These are phyloP conservation scores for Atractosteus spatula DNA, from an alignment of 2,113 vertebrate species.

Conservation along the genomic window DNA sequence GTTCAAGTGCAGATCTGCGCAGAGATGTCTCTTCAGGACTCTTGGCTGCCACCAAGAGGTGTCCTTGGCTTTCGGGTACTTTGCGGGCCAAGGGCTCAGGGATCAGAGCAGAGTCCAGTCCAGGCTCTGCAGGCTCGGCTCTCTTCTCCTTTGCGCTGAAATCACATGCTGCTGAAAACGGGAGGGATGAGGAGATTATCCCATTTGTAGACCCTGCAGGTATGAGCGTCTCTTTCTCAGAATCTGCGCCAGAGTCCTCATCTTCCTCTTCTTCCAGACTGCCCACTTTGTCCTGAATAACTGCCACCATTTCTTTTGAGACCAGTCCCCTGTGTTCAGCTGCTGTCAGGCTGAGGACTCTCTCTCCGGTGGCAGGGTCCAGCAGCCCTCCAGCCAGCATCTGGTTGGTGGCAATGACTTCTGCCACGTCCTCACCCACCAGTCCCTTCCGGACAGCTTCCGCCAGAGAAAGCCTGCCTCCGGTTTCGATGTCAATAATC, in stretches of 20 bases:
- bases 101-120: not conserved
- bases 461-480: constrained; percentile 65
- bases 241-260: constrained; percentile 19
- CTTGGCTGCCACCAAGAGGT: not conserved
- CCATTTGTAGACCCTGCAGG: constrained; percentile 34
- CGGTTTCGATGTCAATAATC: constrained; percentile 70
- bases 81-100: no score
- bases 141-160: constrained; percentile 32
- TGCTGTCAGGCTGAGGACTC: constrained; percentile 60
- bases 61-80: constrained; percentile 1
- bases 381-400: constrained; percentile 71
- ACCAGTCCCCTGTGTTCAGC: constrained; percentile 65
- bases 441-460: constrained; percentile 68
- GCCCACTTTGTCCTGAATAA: constrained; percentile 43
- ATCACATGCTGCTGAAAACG: constrained; percentile 12
- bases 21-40: not conserved
- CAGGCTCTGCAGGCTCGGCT: constrained; percentile 17
- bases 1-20: no score
- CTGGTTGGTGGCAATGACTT: constrained; percentile 70
- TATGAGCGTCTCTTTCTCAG: constrained; percentile 23
- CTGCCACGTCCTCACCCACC: constrained; percentile 68
- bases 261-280: constrained; percentile 17
- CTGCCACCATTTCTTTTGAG: constrained; percentile 56
- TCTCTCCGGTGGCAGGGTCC: constrained; percentile 54
- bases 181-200: constrained; percentile 16